A percentile compares a stretch with the other conserved stretches of the same genome.
Evolutionary conservation across 2,797 vertebrate genomes (phyloP).

Genomic region (Trachops cirrhosus): DNA sequence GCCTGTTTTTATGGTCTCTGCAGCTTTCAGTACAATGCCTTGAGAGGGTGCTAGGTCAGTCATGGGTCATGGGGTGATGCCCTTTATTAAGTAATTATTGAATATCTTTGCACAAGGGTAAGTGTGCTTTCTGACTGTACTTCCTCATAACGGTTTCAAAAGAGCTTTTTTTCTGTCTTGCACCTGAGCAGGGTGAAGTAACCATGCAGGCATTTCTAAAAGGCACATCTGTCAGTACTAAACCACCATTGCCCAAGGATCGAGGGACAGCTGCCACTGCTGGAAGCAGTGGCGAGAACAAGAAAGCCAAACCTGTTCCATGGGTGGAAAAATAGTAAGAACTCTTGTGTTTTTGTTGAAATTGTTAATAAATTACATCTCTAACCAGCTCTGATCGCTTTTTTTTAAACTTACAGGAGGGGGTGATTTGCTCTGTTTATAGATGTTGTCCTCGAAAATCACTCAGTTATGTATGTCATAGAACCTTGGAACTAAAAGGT

Average conservation of each 20-base stretch:
- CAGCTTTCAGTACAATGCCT: not conserved
- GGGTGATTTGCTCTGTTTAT: not conserved
- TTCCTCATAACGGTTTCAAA: not conserved
- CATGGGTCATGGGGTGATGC: not conserved
- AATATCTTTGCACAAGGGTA: not conserved
- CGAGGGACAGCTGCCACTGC: constrained; percentile 82
- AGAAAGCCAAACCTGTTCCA: constrained; percentile 88
- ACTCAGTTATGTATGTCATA: not conserved
- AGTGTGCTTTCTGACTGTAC: not conserved
- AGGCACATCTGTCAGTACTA: constrained; percentile 85
- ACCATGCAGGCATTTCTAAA: constrained; percentile 97
- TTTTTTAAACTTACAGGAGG: not conserved
- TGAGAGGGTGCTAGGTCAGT: not conserved
- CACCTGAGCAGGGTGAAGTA: not conserved
- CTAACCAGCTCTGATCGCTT: not conserved
- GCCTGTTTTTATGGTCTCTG: not conserved
- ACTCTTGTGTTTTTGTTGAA: constrained; percentile 24
- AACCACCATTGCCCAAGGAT: constrained; percentile 85
- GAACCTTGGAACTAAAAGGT: not conserved
- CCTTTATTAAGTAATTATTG: not conserved
- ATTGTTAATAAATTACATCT: not conserved
- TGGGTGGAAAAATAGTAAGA: constrained; percentile 99
- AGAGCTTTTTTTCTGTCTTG: constrained; percentile 5
- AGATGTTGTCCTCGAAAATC: not conserved
- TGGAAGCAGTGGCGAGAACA: constrained; percentile 88